Conservation (phyloP, 1,140 invertebrate genomes). For the Drosophila parabipectinata region DNA sequence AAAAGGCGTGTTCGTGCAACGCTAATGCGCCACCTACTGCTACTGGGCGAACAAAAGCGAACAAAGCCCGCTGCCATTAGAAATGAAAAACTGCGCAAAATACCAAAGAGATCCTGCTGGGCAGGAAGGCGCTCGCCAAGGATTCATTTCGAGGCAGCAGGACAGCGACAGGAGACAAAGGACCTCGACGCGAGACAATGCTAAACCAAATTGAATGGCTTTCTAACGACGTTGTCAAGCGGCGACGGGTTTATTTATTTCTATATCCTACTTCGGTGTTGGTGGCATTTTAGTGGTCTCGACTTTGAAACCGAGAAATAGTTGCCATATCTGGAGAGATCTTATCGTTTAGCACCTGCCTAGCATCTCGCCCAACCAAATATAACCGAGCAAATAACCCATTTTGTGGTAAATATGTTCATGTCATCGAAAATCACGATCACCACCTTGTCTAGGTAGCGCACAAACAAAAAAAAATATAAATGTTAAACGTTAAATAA, state of each 20-base stretch:
- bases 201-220: conserved; percentile 57
- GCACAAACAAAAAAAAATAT: conserved; percentile 5
- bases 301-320: conserved; percentile 5
- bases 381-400: conserved; percentile 61
- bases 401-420: conserved; percentile 75
- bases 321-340: conserved; percentile 28
- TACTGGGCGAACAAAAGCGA: conserved; percentile 37
- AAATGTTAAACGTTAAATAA: conserved; percentile 9
- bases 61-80: conserved; percentile 29
- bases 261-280: conserved; percentile 15
- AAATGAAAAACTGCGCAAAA: conserved; percentile 51
- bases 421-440: conserved; percentile 76
- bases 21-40: conserved; percentile 56
- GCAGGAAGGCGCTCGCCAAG: conserved; percentile 47
- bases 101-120: conserved; percentile 17
- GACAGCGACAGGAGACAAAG: conserved; percentile 24
- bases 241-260: conserved; percentile 22
- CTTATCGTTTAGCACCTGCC: conserved; percentile 75
- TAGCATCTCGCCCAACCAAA: conserved; percentile 25
- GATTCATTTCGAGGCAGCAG: conserved; percentile 29
- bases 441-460: conserved; percentile 36
- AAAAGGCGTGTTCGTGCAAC: conserved; percentile 48
- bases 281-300: conserved; percentile 19
- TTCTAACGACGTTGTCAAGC: conserved; percentile 53
- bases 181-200: conserved; percentile 35